Percentiles rank a stretch among this genome's conserved stretches.
Conservation (phyloP, 1,140 invertebrate species). For the Agrypnia vestita region DNA sequence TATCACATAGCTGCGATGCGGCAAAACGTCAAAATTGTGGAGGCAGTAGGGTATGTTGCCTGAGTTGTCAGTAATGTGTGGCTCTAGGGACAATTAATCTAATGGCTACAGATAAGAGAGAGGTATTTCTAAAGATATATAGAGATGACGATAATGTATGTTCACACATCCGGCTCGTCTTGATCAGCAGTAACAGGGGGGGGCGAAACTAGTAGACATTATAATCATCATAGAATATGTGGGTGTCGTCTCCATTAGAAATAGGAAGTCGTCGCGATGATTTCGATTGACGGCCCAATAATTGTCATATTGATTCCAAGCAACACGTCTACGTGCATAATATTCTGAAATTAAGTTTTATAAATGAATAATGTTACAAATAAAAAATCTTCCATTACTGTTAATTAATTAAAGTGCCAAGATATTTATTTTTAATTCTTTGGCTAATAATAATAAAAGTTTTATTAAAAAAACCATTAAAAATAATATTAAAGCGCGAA, state of each 20-base stretch:
- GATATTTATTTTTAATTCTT: background rate
- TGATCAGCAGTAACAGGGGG: no score
- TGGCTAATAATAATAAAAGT: background rate
- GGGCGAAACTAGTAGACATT: no score
- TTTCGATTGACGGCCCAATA: slow-evolving; percentile 24
- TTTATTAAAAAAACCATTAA: background rate
- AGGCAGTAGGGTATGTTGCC: no score
- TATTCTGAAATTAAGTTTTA: slow-evolving; percentile 3
- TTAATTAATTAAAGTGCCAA: slow-evolving; percentile 22
- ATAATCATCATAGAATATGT: background rate
- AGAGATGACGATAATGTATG: no score
- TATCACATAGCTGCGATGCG: no score
- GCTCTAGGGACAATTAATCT: no score
- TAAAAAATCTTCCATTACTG: slow-evolving; percentile 15
- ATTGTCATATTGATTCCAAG: slow-evolving; percentile 31
- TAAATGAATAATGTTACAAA: background rate
- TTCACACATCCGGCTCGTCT: no score
- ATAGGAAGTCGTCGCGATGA: slow-evolving; percentile 8
- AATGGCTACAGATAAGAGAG: no score
- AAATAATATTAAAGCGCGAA: slow-evolving; percentile 25
- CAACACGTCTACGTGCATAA: background rate
- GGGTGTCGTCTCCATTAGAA: slow-evolving; percentile 10
- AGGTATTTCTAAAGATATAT: no score
- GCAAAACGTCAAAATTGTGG: no score
- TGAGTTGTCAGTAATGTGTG: no score